Evolutionary conservation across 1,140 invertebrate species (phyloP), one percentile per base, ranked within the genome.

Genomic region (Armadillidium nasatum): DNA sequence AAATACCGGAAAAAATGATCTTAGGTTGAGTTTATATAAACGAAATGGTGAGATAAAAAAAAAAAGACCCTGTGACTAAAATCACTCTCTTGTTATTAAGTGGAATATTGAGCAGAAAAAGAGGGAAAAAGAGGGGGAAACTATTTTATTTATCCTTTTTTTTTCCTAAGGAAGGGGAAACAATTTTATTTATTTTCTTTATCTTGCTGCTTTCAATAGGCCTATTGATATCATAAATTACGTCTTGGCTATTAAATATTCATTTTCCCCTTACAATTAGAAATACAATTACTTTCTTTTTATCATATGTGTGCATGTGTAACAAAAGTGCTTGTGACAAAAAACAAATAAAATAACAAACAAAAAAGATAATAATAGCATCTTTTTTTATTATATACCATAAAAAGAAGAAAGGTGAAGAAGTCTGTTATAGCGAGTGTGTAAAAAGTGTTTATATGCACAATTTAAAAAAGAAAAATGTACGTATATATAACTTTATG

Each of bases 211-310:
- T 19, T 60, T 60, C 50, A 33, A 33, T 60, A 60, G 50, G 50
- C 50, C 50, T 60, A 60, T 60, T 13, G 50, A 60, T 15, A 60
- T 60, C 50, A 60, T 60, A 60, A 60, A 60, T 60, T 15, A 60
- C 7, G 11, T 13, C 50, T 60, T 60, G 0, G 11, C 7, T 60
- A 60, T 60, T 60, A 60, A 60, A 60, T 33, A 33, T 15, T 60
- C 50, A 60, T 15, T 13, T 4, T 19, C 7, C 7, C 19, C 19
- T 60, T 60, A 60, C 19, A 60, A 60, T 60, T 60, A 60, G 1
- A 15, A 60, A 60, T 60, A 19, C 11, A 19, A 60, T 60, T 19
- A 3, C 19, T 33, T 33, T 33, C 6, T 33, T 33, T 33, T 33
- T 33, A 33, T 33, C 33, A 33, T 33, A 33, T 33, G 33, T 6